Conservation (phyloP, 2,888 invertebrate genomes). For the Synergus umbraculus region DNA sequence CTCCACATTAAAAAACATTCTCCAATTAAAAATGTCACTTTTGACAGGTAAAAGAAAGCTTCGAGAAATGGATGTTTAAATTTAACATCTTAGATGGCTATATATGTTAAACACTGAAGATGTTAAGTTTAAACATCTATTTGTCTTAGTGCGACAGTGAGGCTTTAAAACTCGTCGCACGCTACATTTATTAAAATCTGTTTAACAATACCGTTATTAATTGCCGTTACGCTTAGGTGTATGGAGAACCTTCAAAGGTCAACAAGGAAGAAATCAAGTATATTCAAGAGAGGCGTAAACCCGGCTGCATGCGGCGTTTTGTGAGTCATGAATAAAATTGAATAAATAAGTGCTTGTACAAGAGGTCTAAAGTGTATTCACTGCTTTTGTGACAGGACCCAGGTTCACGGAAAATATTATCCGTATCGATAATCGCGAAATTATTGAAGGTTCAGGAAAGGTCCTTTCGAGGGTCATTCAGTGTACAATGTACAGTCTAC, state of each 20-base stretch:
- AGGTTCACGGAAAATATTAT: conserved; percentile 20
- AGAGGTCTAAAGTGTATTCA: conserved; percentile 61
- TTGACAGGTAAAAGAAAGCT: neutral
- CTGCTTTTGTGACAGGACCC: conserved; percentile 54
- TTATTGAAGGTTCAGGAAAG: neutral
- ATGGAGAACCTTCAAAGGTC: conserved; percentile 52
- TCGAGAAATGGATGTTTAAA: no score
- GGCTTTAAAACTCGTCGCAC: neutral
- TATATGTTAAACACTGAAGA: no score
- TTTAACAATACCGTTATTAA: conserved; percentile 41
- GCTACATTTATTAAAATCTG: conserved; percentile 26
- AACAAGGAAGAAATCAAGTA: conserved; percentile 59
- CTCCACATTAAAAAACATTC: neutral
- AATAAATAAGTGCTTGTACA: conserved; percentile 63
- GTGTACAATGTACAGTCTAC: no score
- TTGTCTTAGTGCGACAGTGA: neutral
- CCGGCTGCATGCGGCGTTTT: conserved; percentile 45
- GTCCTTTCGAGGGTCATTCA: neutral
- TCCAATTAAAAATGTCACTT: neutral
- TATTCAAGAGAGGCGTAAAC: conserved; percentile 61
- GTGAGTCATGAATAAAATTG: conserved; percentile 66
- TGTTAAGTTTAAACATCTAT: no score
- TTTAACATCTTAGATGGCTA: no score
- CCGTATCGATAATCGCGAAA: conserved; percentile 14
- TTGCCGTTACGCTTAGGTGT: conserved; percentile 38